Evolutionary conservation across 2,113 vertebrate species (phyloP).

Genomic region (Scolopax mira): DNA sequence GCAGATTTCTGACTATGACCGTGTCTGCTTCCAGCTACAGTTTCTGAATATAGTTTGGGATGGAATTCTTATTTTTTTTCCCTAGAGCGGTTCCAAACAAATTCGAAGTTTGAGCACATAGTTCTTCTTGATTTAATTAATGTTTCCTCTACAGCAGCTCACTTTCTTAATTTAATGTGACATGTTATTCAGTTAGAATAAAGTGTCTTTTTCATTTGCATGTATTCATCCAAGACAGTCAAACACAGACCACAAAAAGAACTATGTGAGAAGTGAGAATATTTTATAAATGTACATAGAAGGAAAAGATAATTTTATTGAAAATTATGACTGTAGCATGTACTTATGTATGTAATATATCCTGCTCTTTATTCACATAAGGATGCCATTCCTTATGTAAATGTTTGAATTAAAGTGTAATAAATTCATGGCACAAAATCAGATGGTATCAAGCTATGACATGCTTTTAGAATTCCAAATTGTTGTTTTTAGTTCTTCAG

Average conservation of each 20-base stretch:
- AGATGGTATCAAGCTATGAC: not conserved
- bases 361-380: not conserved
- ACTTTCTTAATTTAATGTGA: slow-evolving; percentile 11
- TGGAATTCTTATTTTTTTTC: not conserved
- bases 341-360: not conserved
- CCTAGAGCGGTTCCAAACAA: not conserved
- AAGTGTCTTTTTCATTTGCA: not conserved
- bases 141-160: not conserved
- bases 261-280: not conserved
- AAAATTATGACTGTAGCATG: not conserved
- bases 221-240: not conserved
- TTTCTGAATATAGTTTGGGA: not conserved
- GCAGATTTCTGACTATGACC: not conserved
- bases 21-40: not conserved
- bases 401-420: not conserved
- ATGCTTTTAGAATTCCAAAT: not conserved
- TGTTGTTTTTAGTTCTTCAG: not conserved
- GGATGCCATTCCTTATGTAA: not conserved
- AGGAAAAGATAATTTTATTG: not conserved
- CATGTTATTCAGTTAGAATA: slow-evolving; percentile 17
- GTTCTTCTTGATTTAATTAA: slow-evolving; percentile 26
- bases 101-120: not conserved
- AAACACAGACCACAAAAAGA: not conserved
- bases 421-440: not conserved
- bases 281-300: not conserved